phyloP scores from a whole-genome alignment of 2,113 vertebrate species.

The Sialia sialis region DNA sequence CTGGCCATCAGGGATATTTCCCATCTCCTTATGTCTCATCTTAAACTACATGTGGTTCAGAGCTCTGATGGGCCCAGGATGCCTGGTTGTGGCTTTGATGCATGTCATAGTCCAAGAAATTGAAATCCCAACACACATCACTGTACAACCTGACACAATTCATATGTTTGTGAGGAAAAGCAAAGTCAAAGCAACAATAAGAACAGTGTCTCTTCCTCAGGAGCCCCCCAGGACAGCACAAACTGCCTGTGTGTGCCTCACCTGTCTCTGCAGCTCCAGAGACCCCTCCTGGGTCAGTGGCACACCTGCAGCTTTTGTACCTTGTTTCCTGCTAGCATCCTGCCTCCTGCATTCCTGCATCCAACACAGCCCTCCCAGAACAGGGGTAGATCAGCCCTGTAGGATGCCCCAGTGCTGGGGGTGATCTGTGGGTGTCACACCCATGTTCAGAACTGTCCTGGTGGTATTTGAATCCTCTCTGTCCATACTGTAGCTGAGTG shows the following conservation, averaged over 20 bases:
- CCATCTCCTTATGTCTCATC: not conserved
- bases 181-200: not conserved
- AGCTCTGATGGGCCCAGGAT: not conserved
- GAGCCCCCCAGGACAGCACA: not conserved
- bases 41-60: not conserved
- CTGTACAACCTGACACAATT: not conserved
- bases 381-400: not conserved
- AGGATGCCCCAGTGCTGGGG: rapidly evolving
- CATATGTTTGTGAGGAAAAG: not conserved
- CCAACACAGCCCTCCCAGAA: not conserved
- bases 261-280: not conserved
- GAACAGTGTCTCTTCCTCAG: not conserved
- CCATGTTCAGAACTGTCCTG: not conserved
- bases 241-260: rapidly evolving
- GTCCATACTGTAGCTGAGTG: rapidly evolving
- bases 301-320: not conserved
- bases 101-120: not conserved
- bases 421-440: too few relatives aligned
- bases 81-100: not conserved
- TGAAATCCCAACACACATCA: not conserved
- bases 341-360: not conserved
- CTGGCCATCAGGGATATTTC: not conserved
- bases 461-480: not conserved
- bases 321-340: not conserved
- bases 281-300: not conserved